A percentile compares a stretch with the other conserved stretches of the same genome.
phyloP scores from a whole-genome alignment of 2,113 vertebrate species.

The Seriola aureovittata region DNA sequence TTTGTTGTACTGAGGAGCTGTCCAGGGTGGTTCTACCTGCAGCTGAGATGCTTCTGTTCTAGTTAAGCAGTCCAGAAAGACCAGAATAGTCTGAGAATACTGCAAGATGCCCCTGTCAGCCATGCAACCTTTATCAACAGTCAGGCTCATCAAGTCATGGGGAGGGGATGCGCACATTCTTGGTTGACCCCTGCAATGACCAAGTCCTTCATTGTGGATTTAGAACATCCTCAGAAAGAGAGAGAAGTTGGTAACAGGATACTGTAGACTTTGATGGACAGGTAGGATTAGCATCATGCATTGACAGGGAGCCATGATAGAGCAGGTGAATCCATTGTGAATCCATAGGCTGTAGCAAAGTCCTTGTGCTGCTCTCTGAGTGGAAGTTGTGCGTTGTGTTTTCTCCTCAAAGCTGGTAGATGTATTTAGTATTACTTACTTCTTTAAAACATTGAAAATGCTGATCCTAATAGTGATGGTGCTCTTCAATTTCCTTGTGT shows the following conservation, averaged over 20 bases:
- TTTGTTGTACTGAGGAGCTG: not conserved
- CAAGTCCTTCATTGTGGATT: not conserved
- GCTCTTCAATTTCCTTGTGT: not conserved
- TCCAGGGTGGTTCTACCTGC: not conserved
- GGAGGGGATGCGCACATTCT: not conserved
- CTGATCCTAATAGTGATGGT: not conserved
- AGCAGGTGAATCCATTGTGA: not conserved
- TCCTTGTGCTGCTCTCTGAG: not conserved
- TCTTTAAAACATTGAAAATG: not conserved
- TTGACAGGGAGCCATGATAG: not conserved
- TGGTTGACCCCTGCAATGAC: not conserved
- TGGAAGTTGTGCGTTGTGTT: not conserved
- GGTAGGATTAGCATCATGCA: not conserved
- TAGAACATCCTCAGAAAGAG: not conserved
- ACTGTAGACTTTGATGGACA: not conserved
- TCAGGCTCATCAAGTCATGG: slow-evolving; percentile 1
- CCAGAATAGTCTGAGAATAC: not conserved
- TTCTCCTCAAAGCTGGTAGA: not conserved
- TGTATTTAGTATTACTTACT: not conserved
- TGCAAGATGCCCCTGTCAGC: not conserved
- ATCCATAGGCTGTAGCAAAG: not conserved
- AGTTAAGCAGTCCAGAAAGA: not conserved
- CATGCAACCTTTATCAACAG: not conserved
- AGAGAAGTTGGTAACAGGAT: not conserved
- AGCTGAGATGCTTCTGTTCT: too few species aligned